Base-by-base conservation (phyloP, 2,888 invertebrate species). In the Andrena camellia region DNA sequence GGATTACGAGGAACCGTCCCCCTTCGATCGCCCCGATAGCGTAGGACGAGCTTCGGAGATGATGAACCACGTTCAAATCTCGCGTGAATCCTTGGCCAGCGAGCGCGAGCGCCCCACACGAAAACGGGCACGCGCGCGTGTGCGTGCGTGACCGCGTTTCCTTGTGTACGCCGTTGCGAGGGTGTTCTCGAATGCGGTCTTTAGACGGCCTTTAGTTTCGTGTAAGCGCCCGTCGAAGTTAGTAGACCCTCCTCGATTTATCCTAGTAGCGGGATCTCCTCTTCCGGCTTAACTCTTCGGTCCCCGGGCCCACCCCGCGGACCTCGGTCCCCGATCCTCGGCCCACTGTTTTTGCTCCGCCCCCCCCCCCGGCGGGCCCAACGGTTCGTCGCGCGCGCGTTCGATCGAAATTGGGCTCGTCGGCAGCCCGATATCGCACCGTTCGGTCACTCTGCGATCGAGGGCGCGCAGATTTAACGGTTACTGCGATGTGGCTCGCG, bases 171-270 rank as follows among this genome's bases (percentile, higher is more conserved):
- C 69, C 73, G 63, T 79, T 85, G 81, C 85, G 89, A 89, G 88
- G 86, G 89, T 88, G 87, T 83, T 88, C 81, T 79, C 86, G 85
- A 81, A 86, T 69, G 69, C 85, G 79, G 74, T 85, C 88, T 82
- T 86, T 82, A 85, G 86, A 79, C 83, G 76, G 72, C 71, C 88
- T 85, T 86, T 85, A 88, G 88, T 88, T 88, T 85, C 85, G 85
- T 82, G 67, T 75, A 85, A 84, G 84, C 88, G 76, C 69, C 79
- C 86, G 71, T 85, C 82, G 82, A 88, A 79, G 88, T 78, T 68
- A 79, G 78, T 78, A 35, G 88, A 74, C 84, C 73, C 73, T 72
- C 71, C 75, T 78, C 68, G 71, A 72, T 69, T 70, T 69, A 63
- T 70, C 60, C 76, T 63, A 67, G 64, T 31, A 6, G 48, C 54